Percentiles rank a stretch among this genome's conserved stretches.
phyloP scores from a whole-genome alignment of 2,113 vertebrate species.

The Pristiophorus japonicus region DNA sequence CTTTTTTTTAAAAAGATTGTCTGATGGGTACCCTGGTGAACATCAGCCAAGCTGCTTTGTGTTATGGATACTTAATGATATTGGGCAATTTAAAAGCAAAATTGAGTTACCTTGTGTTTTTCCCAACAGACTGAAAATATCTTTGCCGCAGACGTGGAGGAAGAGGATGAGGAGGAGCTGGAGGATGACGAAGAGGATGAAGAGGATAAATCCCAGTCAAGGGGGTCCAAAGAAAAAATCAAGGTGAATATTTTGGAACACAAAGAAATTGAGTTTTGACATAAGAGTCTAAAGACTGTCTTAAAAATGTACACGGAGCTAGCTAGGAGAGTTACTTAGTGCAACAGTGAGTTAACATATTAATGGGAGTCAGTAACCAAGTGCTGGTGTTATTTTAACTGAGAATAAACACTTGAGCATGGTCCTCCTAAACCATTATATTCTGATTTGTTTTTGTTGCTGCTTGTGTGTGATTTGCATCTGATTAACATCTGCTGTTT shows the following conservation, averaged over 20 bases:
- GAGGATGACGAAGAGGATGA: constrained; percentile 46
- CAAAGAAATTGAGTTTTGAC: background rate
- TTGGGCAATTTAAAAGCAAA: background rate
- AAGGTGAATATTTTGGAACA: constrained; percentile 44
- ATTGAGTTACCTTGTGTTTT: background rate
- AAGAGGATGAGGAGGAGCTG: constrained; percentile 39
- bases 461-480: background rate
- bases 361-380: background rate
- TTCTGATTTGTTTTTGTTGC: background rate
- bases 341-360: background rate
- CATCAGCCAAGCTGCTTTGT: background rate
- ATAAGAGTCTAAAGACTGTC: background rate
- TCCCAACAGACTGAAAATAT: constrained; percentile 23
- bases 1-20: background rate
- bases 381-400: background rate
- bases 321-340: background rate
- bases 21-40: background rate
- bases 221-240: constrained; percentile 42
- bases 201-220: too few relatives aligned
- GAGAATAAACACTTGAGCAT: background rate
- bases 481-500: background rate
- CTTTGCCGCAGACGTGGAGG: background rate
- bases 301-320: background rate
- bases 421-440: background rate
- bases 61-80: background rate